phyloP scores from a whole-genome alignment of 2,113 vertebrate genomes.

The Megaleporinus macrocephalus region DNA sequence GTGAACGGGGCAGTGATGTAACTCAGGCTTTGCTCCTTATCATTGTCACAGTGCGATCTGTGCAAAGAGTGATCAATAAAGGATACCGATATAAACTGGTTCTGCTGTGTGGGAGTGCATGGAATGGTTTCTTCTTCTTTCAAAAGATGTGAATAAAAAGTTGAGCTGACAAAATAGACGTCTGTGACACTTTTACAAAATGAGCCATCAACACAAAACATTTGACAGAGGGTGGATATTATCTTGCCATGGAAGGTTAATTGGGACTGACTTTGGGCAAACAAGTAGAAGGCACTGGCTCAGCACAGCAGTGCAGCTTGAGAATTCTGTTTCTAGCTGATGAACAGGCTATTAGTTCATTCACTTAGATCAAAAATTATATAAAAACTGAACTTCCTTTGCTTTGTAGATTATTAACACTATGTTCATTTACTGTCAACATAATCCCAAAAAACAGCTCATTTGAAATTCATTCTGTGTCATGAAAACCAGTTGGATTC shows the following conservation, averaged over 20 bases:
- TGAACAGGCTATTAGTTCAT: no score
- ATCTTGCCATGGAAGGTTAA: not conserved
- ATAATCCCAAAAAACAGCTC: no score
- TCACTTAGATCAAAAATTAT: no score
- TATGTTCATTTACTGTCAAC: no score
- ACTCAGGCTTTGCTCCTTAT: constrained; percentile 59
- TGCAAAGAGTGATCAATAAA: constrained; percentile 64
- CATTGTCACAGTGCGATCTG: constrained; percentile 56
- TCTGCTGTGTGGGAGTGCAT: constrained; percentile 6
- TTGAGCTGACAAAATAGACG: not conserved
- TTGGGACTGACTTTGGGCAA: not conserved
- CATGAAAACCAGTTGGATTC: no score
- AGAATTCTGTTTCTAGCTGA: no score
- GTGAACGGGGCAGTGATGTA: constrained; percentile 48
- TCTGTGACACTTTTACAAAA: not conserved
- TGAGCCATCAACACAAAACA: not conserved
- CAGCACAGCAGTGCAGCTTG: no score
- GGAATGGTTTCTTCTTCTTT: not conserved
- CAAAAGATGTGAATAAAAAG: not conserved
- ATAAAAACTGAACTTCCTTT: no score
- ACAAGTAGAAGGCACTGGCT: no score
- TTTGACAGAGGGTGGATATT: not conserved
- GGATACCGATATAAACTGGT: constrained; percentile 17
- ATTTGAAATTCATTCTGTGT: no score
- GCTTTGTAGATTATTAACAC: no score